Evolutionary conservation across 1,140 invertebrate species (phyloP).

Genomic region (Neomicropteryx cornuta): DNA sequence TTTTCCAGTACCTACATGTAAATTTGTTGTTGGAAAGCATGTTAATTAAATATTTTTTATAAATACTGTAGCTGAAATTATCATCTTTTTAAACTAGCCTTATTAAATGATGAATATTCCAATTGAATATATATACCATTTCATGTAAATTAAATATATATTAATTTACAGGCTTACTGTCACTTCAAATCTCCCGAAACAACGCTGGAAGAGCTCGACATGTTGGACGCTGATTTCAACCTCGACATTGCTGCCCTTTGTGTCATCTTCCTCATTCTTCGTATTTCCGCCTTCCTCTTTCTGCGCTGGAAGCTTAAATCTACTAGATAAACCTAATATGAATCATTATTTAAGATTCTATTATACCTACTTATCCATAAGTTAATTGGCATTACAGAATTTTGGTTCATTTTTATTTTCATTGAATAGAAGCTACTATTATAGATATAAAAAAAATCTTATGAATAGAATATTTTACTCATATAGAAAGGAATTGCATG

Average conservation of each 20-base stretch:
- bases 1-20: too few relatives aligned
- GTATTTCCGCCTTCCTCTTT: conserved; percentile 84
- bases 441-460: neutral
- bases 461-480: neutral
- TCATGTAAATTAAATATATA: too few relatives aligned
- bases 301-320: conserved; percentile 78
- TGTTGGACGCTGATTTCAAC: conserved; percentile 62
- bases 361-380: neutral
- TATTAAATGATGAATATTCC: too few relatives aligned
- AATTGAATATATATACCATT: too few relatives aligned
- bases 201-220: conserved; percentile 86
- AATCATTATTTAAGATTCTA: conserved; percentile 4
- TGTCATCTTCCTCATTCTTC: conserved; percentile 77
- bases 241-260: conserved; percentile 75
- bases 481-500: neutral
- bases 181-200: conserved; percentile 81
- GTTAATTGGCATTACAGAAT: neutral
- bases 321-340: conserved; percentile 45
- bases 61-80: too few relatives aligned
- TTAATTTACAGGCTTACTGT: conserved; percentile 54
- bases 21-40: too few relatives aligned
- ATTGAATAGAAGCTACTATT: neutral
- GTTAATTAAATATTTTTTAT: too few relatives aligned
- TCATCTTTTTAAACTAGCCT: too few relatives aligned
- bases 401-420: neutral